Conservation (phyloP, 2,113 vertebrate species). For the Colinus virginianus region DNA sequence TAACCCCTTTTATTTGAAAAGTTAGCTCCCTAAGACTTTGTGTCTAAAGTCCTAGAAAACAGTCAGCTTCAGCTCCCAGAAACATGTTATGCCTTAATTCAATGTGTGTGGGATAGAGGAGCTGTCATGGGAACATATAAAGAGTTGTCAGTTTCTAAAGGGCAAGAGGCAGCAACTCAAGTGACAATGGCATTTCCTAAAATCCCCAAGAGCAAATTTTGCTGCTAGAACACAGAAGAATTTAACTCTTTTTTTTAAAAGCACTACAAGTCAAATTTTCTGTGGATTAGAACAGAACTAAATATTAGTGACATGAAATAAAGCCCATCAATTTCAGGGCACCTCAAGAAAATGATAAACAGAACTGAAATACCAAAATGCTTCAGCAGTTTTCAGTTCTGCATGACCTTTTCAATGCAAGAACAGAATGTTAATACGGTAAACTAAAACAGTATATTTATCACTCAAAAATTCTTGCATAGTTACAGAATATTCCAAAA, state of each 20-base stretch:
- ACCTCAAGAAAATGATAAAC: not conserved
- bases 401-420: not conserved
- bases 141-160: constrained; percentile 14
- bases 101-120: not conserved
- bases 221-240: not conserved
- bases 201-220: not conserved
- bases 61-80: not conserved
- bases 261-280: not conserved
- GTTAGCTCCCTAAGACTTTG: not conserved
- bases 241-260: not conserved
- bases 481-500: not conserved
- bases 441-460: not conserved
- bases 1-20: not conserved
- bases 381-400: not conserved
- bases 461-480: not conserved
- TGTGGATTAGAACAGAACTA: not conserved
- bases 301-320: not conserved
- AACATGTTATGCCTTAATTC: not conserved
- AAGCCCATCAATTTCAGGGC: not conserved
- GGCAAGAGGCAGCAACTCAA: not conserved
- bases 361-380: not conserved
- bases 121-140: not conserved
- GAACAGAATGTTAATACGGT: not conserved
- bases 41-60: not conserved
- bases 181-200: not conserved